phyloP scores from a whole-genome alignment of 1,140 invertebrate genomes.

The Brachionus sp. region DNA sequence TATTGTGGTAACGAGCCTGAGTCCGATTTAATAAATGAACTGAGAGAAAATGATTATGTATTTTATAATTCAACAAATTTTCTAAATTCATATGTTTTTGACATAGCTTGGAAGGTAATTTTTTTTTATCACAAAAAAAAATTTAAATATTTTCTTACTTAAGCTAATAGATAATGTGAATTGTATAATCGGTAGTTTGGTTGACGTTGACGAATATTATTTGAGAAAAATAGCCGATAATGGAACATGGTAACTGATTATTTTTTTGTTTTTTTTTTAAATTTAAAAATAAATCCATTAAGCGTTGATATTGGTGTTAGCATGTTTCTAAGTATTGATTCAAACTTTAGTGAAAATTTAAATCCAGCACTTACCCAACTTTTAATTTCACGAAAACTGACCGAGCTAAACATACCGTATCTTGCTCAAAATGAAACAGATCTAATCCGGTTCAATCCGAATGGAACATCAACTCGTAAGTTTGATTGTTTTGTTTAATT shows the following conservation, averaged over 20 bases:
- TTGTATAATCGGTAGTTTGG: neutral
- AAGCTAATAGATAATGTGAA: neutral
- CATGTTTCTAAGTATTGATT: neutral
- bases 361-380: neutral
- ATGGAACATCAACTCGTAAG: neutral
- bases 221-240: neutral
- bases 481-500: neutral
- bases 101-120: neutral
- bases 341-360: neutral
- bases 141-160: neutral
- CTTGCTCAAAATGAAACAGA: neutral
- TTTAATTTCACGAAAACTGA: neutral
- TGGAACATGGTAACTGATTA: conserved; percentile 16
- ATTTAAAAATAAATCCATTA: neutral
- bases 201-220: neutral
- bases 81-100: neutral
- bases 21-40: neutral
- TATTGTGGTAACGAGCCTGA: neutral
- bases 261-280: too few species aligned
- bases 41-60: neutral
- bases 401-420: neutral
- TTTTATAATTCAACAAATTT: conserved; percentile 4
- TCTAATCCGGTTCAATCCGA: neutral
- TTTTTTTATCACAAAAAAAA: neutral
- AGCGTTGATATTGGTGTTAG: neutral